Conservation (phyloP, 2,888 invertebrate species). For the Sesamia inferens region DNA sequence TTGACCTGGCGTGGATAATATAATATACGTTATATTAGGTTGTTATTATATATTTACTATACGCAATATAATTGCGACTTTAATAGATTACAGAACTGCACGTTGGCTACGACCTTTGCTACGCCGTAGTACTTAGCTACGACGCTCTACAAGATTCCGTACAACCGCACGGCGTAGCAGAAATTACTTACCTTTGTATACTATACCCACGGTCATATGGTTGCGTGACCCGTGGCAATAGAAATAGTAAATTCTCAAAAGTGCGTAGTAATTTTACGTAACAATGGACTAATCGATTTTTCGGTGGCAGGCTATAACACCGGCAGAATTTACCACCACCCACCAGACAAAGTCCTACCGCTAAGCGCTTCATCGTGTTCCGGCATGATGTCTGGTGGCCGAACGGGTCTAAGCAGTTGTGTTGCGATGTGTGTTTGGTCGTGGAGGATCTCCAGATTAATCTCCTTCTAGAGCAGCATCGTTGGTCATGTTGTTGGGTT, state of each 20-base stretch:
- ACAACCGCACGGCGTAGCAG: slow-evolving; percentile 6
- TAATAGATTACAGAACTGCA: background rate
- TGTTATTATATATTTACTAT: background rate
- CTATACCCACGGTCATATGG: background rate
- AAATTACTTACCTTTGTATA: background rate
- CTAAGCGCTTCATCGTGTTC: no score
- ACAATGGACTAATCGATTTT: background rate
- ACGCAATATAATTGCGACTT: no score
- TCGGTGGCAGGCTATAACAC: no score
- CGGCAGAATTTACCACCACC: no score
- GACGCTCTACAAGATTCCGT: slow-evolving; percentile 27
- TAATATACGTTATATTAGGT: background rate
- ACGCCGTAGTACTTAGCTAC: slow-evolving; percentile 47
- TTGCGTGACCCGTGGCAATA: slow-evolving; percentile 25
- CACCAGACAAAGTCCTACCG: no score
- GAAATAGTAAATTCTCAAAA: slow-evolving; percentile 17
- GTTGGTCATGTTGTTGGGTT: no score
- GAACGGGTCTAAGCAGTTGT: no score
- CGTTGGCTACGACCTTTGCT: slow-evolving; percentile 42
- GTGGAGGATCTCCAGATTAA: no score
- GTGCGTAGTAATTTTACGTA: background rate
- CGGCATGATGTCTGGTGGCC: no score
- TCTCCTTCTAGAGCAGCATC: no score
- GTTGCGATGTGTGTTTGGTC: no score
- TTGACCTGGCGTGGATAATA: background rate